A percentile compares a stretch with the other conserved stretches of the same genome.
Evolutionary conservation across 2,797 vertebrate genomes (phyloP).

Genomic region (Coregonus suidteri): DNA sequence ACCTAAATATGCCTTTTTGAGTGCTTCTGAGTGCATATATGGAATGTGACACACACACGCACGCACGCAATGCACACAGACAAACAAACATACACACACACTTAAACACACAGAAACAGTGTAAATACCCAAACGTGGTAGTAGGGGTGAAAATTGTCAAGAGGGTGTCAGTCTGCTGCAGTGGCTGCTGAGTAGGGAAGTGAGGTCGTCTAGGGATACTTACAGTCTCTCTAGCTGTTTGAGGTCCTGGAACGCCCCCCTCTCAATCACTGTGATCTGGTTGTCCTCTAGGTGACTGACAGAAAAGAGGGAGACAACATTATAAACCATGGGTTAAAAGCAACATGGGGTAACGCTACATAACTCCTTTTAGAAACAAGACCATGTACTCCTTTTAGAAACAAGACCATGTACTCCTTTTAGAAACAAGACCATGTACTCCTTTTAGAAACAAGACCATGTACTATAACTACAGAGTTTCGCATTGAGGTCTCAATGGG

Average conservation of each 20-base stretch:
- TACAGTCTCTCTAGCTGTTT: slow-evolving; percentile 96
- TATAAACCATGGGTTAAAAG: neutral
- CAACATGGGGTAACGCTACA: neutral
- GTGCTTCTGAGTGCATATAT: slow-evolving; percentile 16
- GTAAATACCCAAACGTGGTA: neutral
- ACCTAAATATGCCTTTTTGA: slow-evolving; percentile 11
- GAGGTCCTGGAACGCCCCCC: slow-evolving; percentile 97
- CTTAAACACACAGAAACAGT: slow-evolving; percentile 1
- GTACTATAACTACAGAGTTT: neutral
- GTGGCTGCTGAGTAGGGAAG: neutral
- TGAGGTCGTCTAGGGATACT: slow-evolving; percentile 68
- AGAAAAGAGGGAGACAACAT: slow-evolving; percentile 35
- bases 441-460: neutral
- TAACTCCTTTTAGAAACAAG: neutral
- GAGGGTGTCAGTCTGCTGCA: neutral
- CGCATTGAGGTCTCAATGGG: neutral
- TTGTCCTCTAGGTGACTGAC: slow-evolving; percentile 95
- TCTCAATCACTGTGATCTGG: slow-evolving; percentile 93
- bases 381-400: neutral
- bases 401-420: no score
- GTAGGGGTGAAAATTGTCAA: neutral
- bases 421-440: neutral
- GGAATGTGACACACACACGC: slow-evolving; percentile 6
- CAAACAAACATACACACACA: neutral
- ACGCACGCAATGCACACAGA: slow-evolving; percentile 10